A percentile compares a stretch with the other conserved stretches of the same genome.
phyloP scores from a whole-genome alignment of 2,113 vertebrate species.

The Micromys minutus region DNA sequence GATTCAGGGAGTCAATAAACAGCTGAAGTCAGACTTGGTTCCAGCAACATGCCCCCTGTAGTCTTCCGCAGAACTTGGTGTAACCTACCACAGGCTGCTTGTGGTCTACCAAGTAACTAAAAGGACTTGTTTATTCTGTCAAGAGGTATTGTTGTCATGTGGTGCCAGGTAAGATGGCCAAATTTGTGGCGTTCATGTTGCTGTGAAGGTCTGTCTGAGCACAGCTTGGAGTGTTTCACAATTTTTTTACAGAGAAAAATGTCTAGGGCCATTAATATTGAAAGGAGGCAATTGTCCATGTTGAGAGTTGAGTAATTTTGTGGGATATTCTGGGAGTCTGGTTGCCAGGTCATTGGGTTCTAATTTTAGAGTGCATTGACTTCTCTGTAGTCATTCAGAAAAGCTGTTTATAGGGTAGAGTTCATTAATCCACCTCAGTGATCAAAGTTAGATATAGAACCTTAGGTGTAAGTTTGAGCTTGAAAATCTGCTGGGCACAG shows the following conservation, averaged over 20 bases:
- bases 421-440: too few species aligned
- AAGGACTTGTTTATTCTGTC: too few species aligned
- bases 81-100: not conserved
- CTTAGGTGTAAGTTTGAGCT: too few species aligned
- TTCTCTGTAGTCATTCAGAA: too few species aligned
- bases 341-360: too few species aligned
- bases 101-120: not conserved
- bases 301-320: too few species aligned
- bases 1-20: not conserved
- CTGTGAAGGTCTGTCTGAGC: not conserved
- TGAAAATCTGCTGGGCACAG: too few species aligned
- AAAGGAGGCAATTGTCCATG: not conserved
- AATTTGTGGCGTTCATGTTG: not conserved
- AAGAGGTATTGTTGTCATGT: too few species aligned
- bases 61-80: not conserved
- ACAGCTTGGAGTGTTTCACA: not conserved
- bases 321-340: not conserved
- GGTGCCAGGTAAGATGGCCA: not conserved
- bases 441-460: too few species aligned
- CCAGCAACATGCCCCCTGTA: too few species aligned
- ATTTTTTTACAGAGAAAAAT: too few species aligned
- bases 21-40: not conserved
- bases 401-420: too few species aligned
- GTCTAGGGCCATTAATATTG: not conserved
- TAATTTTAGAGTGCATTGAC: not conserved